Conservation (phyloP, 1,140 invertebrate genomes). For the Harlomillsia oculata region DNA sequence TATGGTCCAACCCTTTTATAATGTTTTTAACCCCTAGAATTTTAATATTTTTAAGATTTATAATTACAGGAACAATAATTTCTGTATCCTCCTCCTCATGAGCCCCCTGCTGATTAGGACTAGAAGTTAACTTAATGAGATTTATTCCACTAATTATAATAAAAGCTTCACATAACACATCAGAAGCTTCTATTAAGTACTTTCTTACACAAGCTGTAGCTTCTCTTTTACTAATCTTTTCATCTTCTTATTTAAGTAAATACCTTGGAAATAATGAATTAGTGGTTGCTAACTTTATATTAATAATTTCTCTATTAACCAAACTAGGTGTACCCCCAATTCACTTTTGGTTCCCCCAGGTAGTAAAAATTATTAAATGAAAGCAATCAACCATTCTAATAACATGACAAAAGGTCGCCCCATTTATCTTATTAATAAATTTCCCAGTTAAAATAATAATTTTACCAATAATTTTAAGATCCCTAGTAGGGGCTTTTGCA, state of each 20-base stretch:
- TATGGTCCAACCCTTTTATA: constrained; percentile 29
- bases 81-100: constrained; percentile 8
- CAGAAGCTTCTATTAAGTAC: constrained; percentile 25
- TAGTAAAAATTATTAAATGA: constrained; percentile 5
- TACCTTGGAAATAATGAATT: not conserved
- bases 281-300: not conserved
- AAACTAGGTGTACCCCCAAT: constrained; percentile 25
- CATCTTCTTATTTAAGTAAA: not conserved
- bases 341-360: constrained; percentile 31
- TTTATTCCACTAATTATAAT: constrained; percentile 29
- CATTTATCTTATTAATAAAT: constrained; percentile 15
- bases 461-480: constrained; percentile 8
- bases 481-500: constrained; percentile 12
- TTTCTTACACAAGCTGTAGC: constrained; percentile 28
- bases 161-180: not conserved
- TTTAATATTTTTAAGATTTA: constrained; percentile 19
- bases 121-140: constrained; percentile 34
- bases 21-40: constrained; percentile 22
- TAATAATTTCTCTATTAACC: constrained; percentile 7
- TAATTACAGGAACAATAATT: constrained; percentile 17
- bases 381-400: constrained; percentile 13
- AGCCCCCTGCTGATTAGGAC: constrained; percentile 12
- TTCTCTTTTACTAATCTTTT: constrained; percentile 23
- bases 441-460: constrained; percentile 2
- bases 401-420: constrained; percentile 32